Evolutionary conservation across 2,797 vertebrate species (phyloP).

Genomic region (Apodemus agrarius): DNA sequence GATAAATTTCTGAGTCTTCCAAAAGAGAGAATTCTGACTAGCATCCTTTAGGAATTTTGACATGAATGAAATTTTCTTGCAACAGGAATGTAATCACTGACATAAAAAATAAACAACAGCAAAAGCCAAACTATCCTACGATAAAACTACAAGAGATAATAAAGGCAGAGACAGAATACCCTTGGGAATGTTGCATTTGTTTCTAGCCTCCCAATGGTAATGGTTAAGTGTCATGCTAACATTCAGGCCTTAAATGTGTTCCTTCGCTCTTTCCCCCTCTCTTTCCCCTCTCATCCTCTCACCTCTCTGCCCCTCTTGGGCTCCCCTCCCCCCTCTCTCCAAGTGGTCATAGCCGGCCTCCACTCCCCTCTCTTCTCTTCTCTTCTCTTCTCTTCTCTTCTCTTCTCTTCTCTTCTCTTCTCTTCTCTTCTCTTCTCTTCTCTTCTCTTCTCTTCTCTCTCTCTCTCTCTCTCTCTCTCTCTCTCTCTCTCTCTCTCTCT

Average conservation of each 20-base stretch:
- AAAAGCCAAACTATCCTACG: neutral
- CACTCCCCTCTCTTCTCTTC: too few relatives aligned
- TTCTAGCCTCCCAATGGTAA: neutral
- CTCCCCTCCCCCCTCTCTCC: too few relatives aligned
- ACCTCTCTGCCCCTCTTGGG: too few relatives aligned
- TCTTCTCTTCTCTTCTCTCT: too few relatives aligned
- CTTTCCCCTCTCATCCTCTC: too few relatives aligned
- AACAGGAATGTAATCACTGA: neutral
- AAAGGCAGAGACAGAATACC: neutral
- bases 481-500: too few relatives aligned
- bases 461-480: too few relatives aligned
- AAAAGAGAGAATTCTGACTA: conserved; percentile 21
- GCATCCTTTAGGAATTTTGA: neutral
- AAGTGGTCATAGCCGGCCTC: too few relatives aligned
- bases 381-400: too few relatives aligned
- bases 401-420: too few relatives aligned
- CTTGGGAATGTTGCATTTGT: neutral
- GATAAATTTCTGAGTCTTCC: neutral
- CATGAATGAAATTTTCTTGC: neutral
- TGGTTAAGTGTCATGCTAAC: neutral
- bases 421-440: too few relatives aligned
- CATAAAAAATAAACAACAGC: neutral
- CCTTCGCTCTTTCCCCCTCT: too few relatives aligned
- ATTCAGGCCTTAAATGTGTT: neutral
- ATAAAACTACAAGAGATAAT: neutral